Evolutionary conservation across 1,140 invertebrate genomes (phyloP).

Genomic region (Zophobas morio): DNA sequence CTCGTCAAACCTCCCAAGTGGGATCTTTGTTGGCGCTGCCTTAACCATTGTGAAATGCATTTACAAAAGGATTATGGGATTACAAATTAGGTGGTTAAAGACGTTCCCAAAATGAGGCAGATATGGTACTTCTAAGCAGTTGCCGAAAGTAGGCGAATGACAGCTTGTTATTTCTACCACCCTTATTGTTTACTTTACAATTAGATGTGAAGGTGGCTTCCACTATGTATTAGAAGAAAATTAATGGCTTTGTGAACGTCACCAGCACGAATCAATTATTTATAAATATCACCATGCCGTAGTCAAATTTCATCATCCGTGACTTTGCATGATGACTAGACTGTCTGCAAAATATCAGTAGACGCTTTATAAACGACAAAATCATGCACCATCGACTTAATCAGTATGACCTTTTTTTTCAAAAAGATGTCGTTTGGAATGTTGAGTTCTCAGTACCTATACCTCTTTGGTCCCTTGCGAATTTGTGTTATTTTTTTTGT

Average conservation of each 20-base stretch:
- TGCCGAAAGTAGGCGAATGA: conserved; percentile 28
- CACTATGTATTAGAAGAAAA: background rate
- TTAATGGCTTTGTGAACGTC: conserved; percentile 28
- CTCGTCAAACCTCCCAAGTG: conserved; percentile 35
- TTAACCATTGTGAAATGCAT: conserved; percentile 24
- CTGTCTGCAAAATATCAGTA: too few relatives aligned
- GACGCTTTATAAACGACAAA: too few relatives aligned
- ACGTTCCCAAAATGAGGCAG: conserved; percentile 19
- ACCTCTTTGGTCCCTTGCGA: too few relatives aligned
- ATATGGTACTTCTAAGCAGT: background rate
- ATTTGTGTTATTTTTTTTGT: too few relatives aligned
- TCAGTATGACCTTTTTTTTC: too few relatives aligned
- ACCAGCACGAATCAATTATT: conserved; percentile 33
- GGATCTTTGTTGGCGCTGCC: conserved; percentile 4
- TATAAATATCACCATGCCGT: background rate
- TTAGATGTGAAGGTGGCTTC: conserved; percentile 21
- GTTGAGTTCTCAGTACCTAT: too few relatives aligned
- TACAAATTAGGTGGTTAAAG: conserved; percentile 27
- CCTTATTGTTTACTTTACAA: conserved; percentile 37
- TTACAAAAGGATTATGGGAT: conserved; percentile 35
- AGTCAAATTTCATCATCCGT: too few relatives aligned
- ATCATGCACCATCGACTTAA: too few relatives aligned
- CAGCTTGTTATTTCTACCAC: conserved; percentile 29
- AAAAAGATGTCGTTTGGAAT: too few relatives aligned
- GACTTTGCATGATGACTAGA: too few relatives aligned